Conservation (phyloP, 1,140 invertebrate genomes). For the Drosophila albomicans region DNA sequence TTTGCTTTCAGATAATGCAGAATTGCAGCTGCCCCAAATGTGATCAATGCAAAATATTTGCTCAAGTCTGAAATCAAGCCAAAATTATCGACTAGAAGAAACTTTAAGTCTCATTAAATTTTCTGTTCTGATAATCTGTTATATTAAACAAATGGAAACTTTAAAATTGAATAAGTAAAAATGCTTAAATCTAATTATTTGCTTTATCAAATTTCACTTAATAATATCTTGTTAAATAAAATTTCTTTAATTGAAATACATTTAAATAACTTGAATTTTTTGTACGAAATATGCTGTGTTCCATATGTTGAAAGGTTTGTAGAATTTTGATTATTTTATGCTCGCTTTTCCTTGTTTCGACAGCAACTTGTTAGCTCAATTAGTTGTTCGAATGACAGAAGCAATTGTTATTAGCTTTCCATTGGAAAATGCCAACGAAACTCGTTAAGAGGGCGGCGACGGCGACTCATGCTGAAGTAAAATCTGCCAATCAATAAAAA, state of each 20-base stretch:
- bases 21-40: constrained; percentile 3
- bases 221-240: not conserved
- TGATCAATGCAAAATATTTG: constrained; percentile 19
- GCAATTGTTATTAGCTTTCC: constrained; percentile 31
- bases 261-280: not conserved
- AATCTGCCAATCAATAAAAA: constrained; percentile 77
- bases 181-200: no score
- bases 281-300: not conserved
- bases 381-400: constrained; percentile 30
- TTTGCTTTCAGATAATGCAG: constrained; percentile 19
- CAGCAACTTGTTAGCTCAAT: constrained; percentile 29
- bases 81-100: not conserved
- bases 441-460: constrained; percentile 17
- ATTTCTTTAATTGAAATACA: not conserved
- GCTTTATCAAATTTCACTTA: not conserved
- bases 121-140: not conserved
- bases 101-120: not conserved
- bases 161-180: no score
- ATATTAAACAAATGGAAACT: no score
- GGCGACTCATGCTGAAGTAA: constrained; percentile 12
- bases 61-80: constrained; percentile 4
- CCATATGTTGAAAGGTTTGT: not conserved
- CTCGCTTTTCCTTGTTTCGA: not conserved
- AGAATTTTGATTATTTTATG: not conserved
- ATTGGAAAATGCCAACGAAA: constrained; percentile 29